phyloP scores from a whole-genome alignment of 2,888 invertebrate species.

The Phalera bucephala region DNA sequence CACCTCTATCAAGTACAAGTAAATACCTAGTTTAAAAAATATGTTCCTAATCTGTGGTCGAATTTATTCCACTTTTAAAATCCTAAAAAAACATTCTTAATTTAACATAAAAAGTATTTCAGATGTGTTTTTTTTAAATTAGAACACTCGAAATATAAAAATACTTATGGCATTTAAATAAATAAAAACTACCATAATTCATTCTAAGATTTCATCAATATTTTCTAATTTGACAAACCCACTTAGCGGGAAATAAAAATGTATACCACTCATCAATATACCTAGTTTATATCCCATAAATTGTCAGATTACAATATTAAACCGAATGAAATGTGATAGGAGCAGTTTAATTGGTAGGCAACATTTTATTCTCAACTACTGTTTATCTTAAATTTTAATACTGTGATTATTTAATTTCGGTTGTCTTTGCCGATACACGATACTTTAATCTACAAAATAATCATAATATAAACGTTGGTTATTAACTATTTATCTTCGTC shows the following conservation, averaged over 20 bases:
- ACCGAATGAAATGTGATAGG: constrained; percentile 1
- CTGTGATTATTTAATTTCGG: background rate
- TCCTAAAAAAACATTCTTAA: no score
- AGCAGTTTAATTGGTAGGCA: background rate
- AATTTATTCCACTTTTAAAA: no score
- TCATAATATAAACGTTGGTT: background rate
- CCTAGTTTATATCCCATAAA: no score
- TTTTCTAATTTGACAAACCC: background rate
- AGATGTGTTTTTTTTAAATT: no score
- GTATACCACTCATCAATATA: background rate
- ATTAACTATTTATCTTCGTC: background rate
- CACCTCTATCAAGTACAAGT: no score
- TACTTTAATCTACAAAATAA: background rate
- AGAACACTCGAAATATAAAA: no score
- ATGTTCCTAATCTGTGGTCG: no score
- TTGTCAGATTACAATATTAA: background rate
- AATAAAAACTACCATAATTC: no score
- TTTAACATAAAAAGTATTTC: no score
- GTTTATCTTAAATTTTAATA: background rate
- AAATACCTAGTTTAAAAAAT: no score
- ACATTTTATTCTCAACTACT: background rate
- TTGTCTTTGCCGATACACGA: background rate
- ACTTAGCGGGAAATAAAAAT: background rate
- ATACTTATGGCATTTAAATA: no score
- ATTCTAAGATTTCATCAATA: no score